phyloP scores from a whole-genome alignment of 1,140 invertebrate genomes.

The Drosophila virilis region DNA sequence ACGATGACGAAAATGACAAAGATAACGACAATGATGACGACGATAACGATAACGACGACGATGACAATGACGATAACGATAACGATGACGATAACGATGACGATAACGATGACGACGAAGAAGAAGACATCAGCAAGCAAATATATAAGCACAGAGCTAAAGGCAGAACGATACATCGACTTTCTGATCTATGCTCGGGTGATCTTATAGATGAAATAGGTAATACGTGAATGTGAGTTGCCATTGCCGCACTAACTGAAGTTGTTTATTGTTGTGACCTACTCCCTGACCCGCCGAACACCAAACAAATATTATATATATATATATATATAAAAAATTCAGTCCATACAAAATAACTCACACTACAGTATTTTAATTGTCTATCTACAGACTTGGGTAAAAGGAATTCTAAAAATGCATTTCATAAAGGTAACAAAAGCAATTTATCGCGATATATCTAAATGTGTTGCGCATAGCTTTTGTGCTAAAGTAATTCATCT shows the following conservation, averaged over 20 bases:
- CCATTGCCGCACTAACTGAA: constrained; percentile 72
- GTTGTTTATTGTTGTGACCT: constrained; percentile 60
- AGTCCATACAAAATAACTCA: constrained; percentile 16
- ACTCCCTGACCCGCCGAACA: constrained; percentile 17
- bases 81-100: constrained; percentile 56
- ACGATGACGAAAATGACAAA: constrained; percentile 38
- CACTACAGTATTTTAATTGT: constrained; percentile 65
- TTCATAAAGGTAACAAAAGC: constrained; percentile 63
- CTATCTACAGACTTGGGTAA: constrained; percentile 76
- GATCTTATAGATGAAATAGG: constrained; percentile 78
- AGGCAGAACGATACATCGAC: constrained; percentile 78
- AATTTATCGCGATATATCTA: constrained; percentile 22
- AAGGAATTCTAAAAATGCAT: constrained; percentile 61
- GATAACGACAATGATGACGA: constrained; percentile 55
- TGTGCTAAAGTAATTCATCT: constrained; percentile 62
- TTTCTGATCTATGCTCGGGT: constrained; percentile 75
- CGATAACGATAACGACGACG: constrained; percentile 56
- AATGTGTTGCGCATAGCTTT: constrained; percentile 52
- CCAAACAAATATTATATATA: neutral
- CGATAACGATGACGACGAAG: constrained; percentile 85
- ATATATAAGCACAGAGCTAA: constrained; percentile 66
- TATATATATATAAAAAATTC: neutral
- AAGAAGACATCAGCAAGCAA: constrained; percentile 69
- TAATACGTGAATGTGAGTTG: constrained; percentile 79
- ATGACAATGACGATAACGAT: constrained; percentile 48